A percentile compares a stretch with the other conserved stretches of the same genome.
These are phyloP conservation scores for Agriopis leucophaearia DNA, from an alignment of 2,888 invertebrate species.

Conservation along the genomic window DNA sequence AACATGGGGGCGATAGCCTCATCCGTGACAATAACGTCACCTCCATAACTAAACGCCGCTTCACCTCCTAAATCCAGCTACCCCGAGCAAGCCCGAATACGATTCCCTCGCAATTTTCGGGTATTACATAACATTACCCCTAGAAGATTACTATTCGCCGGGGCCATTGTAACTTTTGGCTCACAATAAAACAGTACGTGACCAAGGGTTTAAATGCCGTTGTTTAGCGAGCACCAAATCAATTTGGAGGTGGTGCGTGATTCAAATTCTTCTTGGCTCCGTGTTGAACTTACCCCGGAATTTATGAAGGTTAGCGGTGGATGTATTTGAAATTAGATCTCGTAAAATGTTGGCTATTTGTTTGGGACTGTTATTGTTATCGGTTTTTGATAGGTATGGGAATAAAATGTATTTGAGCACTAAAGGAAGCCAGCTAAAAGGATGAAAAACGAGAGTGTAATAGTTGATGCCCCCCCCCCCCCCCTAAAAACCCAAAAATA, in stretches of 20 bases:
- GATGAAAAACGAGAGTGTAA: no score
- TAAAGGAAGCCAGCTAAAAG: no score
- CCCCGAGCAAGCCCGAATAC: constrained; percentile 40
- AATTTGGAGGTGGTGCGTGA: constrained; percentile 72
- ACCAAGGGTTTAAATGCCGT: constrained; percentile 72
- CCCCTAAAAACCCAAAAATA: no score
- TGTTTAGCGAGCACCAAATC: constrained; percentile 73
- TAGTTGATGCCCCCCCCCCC: no score
- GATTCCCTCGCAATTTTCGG: constrained; percentile 60
- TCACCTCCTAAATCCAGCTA: constrained; percentile 34
- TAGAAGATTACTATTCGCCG: constrained; percentile 66
- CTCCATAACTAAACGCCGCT: constrained; percentile 24
- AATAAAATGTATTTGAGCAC: background rate
- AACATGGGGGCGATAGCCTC: background rate
- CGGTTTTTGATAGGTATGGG: constrained; percentile 17
- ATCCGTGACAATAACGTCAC: constrained; percentile 13
- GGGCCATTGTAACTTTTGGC: constrained; percentile 76
- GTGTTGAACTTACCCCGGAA: constrained; percentile 41
- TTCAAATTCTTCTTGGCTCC: constrained; percentile 62
- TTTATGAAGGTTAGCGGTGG: constrained; percentile 42
- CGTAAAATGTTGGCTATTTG: constrained; percentile 26
- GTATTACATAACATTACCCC: constrained; percentile 70
- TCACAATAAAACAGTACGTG: constrained; percentile 80
- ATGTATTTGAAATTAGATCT: constrained; percentile 43
- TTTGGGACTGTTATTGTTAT: constrained; percentile 27